phyloP scores from a whole-genome alignment of 1,140 invertebrate species.

The Diabrotica undecimpunctata region DNA sequence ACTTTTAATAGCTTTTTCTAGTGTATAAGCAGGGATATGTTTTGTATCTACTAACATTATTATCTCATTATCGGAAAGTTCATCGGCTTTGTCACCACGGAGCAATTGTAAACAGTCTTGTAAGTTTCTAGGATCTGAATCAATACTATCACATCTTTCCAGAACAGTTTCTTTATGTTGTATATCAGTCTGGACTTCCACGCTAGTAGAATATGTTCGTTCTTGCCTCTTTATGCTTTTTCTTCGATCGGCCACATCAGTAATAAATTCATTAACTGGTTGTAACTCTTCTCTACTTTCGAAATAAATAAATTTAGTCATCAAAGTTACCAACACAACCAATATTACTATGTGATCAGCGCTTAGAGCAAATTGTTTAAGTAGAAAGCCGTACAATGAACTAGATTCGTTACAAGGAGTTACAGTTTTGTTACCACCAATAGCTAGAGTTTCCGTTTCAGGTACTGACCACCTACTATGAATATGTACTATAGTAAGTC shows the following conservation, averaged over 20 bases:
- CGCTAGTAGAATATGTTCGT: slow-evolving; percentile 27
- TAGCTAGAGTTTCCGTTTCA: slow-evolving; percentile 33
- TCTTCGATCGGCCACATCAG: slow-evolving; percentile 5
- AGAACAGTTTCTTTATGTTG: slow-evolving; percentile 5
- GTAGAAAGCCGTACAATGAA: slow-evolving; percentile 43
- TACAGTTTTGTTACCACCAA: slow-evolving; percentile 27
- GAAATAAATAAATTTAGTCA: slow-evolving; percentile 88
- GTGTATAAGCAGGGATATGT: slow-evolving; percentile 76
- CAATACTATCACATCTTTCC: slow-evolving; percentile 31
- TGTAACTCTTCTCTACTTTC: slow-evolving; percentile 61
- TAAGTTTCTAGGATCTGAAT: slow-evolving; percentile 53
- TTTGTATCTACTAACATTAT: slow-evolving; percentile 70
- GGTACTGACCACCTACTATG: slow-evolving; percentile 53
- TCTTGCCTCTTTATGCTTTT: slow-evolving; percentile 17
- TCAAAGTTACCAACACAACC: slow-evolving; percentile 74
- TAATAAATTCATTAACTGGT: not conserved
- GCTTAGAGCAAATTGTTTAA: slow-evolving; percentile 60
- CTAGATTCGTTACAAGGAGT: slow-evolving; percentile 40
- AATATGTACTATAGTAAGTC: slow-evolving; percentile 82
- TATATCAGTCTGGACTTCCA: slow-evolving; percentile 30
- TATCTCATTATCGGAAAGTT: slow-evolving; percentile 78
- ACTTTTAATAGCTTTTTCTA: slow-evolving; percentile 79
- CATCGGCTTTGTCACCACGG: slow-evolving; percentile 62
- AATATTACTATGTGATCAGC: slow-evolving; percentile 87
- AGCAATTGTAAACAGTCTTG: slow-evolving; percentile 78